Conservation (phyloP, 2,888 invertebrate genomes). For the Orthonevra nobilis region DNA sequence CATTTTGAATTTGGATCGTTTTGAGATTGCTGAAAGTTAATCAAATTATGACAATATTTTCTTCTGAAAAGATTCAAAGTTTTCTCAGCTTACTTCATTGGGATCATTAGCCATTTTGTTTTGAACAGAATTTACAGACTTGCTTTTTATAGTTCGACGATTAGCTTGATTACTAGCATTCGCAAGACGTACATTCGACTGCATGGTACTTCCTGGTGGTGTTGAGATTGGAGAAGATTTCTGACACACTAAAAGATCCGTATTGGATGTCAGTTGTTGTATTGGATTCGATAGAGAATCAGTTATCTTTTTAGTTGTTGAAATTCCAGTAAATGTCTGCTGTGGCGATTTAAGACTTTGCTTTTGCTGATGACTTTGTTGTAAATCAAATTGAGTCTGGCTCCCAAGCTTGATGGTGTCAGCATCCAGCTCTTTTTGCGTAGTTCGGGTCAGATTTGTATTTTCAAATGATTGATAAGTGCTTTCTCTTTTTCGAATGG, state of each 20-base stretch:
- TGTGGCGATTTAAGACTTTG: too few relatives aligned
- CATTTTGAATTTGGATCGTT: slow-evolving; percentile 83
- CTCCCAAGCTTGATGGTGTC: too few relatives aligned
- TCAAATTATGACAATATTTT: neutral
- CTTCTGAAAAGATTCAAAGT: neutral
- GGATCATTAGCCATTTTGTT: slow-evolving; percentile 33
- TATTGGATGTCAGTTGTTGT: slow-evolving; percentile 29
- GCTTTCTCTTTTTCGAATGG: too few relatives aligned
- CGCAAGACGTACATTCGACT: slow-evolving; percentile 32
- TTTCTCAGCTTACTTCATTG: slow-evolving; percentile 21
- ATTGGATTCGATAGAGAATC: slow-evolving; percentile 18
- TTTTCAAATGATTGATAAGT: slow-evolving; percentile 37
- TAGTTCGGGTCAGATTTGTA: slow-evolving; percentile 1
- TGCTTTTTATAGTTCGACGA: slow-evolving; percentile 42
- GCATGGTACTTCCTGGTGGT: slow-evolving; percentile 7
- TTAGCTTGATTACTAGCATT: slow-evolving; percentile 31
- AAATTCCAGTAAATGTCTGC: slow-evolving; percentile 15
- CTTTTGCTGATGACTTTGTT: slow-evolving; percentile 45
- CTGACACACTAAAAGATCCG: slow-evolving; percentile 12
- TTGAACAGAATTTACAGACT: slow-evolving; percentile 25
- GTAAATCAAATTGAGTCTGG: slow-evolving; percentile 62
- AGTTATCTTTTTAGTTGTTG: slow-evolving; percentile 28
- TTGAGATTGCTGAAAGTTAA: slow-evolving; percentile 26
- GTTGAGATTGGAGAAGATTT: slow-evolving; percentile 3
- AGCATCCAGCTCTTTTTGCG: too few relatives aligned